Base-by-base conservation (phyloP, 2,888 invertebrate species). In the Pollenia griseotomentosa region DNA sequence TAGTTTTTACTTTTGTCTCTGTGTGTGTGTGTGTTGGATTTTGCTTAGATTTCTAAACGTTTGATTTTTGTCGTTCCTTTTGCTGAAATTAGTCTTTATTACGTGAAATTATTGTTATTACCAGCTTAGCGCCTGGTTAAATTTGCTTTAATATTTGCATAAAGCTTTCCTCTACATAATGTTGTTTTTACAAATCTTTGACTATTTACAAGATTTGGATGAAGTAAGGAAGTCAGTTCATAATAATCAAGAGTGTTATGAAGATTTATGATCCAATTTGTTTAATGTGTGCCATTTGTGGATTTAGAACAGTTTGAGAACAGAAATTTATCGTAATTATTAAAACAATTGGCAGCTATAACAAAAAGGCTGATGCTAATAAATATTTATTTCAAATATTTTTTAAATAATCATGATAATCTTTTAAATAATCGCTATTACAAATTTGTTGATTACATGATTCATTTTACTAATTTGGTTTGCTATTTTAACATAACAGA, bases 41-140 rank as follows among this genome's bases (percentile, higher is more conserved):
- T 40, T 42, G 46, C 46, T 59, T 63, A 75, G 59, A 75, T 78
- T 85, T 71, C 16, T 53, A 11, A 9, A 33, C 63, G 59, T 71
- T 71, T 44, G 14, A 51, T 79, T 85, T 33, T 77, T 53, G 44
- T 85, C 66, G 48, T 80, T 71, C 71, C 5, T 65, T 16, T 55
- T 70, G n/a, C 46, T 77, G 48, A 73, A 84, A 87, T 87, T 87
- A 87, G 66, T 87, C 81, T 84, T 65, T 78, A 87, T 87, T 87
- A 82, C 51, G 74, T 66, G 75, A 77, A 75, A 73, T 83, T 81
- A 84, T 81, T 81, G 83, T 66, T 81, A 84, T 83, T 83, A 86
- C 77, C 82, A 78, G 74, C 51, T 87, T 78, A 87, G 84, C 87
- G 87, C 87, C 87, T 87, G 81, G 66, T 82, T 87, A 81, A 87